A percentile compares a stretch with the other conserved stretches of the same genome.
phyloP scores from a whole-genome alignment of 2,113 vertebrate species.

The Cariama cristata region DNA sequence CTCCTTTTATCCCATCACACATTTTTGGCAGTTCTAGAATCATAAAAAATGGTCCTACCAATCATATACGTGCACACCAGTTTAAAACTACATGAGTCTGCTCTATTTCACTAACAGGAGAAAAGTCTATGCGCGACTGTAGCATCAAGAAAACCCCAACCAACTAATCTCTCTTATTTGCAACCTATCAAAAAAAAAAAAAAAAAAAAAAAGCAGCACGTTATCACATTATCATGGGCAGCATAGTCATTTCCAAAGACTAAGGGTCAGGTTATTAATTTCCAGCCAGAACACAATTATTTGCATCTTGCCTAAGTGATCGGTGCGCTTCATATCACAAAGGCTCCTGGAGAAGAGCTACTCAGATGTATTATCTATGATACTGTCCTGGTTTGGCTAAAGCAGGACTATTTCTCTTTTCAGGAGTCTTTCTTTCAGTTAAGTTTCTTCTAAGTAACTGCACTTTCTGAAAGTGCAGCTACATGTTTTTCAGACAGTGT shows the following conservation, averaged over 20 bases:
- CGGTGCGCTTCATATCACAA: not conserved
- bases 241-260: not conserved
- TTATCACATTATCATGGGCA: not conserved
- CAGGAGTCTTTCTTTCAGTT: too few relatives aligned
- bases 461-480: too few relatives aligned
- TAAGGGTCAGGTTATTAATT: not conserved
- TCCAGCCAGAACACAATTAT: not conserved
- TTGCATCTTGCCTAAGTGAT: not conserved
- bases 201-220: not conserved
- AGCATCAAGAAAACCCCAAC: not conserved
- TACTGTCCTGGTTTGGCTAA: too few relatives aligned
- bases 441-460: too few relatives aligned
- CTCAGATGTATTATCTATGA: not conserved
- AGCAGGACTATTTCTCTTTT: too few relatives aligned
- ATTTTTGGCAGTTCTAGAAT: not conserved
- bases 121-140: not conserved
- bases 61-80: not conserved
- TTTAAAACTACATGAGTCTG: not conserved
- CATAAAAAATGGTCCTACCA: not conserved
- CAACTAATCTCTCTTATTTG: not conserved
- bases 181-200: not conserved
- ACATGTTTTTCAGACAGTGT: too few relatives aligned
- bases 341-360: not conserved
- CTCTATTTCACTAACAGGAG: not conserved
- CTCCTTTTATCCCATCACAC: not conserved